Evolutionary conservation across 2,113 vertebrate genomes (phyloP).

Genomic region (Carettochelys insculpta): DNA sequence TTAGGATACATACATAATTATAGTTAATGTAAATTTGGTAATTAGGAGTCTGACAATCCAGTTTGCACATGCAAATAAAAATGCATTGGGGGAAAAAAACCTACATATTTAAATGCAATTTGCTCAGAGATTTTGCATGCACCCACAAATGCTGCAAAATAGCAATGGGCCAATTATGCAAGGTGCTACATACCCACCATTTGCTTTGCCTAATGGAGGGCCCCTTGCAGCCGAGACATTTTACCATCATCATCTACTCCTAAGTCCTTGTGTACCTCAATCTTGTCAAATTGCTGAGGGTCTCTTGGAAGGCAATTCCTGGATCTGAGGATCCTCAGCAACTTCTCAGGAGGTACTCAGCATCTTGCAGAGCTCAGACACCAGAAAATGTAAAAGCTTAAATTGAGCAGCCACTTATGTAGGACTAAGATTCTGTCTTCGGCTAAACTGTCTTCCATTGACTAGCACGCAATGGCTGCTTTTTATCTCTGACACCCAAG

Average conservation of each 20-base stretch:
- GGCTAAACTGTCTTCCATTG: no score
- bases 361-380: accelerated
- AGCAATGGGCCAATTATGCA: not conserved
- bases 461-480: not conserved
- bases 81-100: not conserved
- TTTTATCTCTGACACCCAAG: not conserved
- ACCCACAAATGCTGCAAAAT: not conserved
- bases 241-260: not conserved
- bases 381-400: not conserved
- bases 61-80: not conserved
- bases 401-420: not conserved
- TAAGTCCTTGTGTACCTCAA: not conserved
- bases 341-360: not conserved
- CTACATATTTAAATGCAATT: not conserved
- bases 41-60: not conserved
- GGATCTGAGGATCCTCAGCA: accelerated
- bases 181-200: accelerated
- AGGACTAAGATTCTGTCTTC: no score
- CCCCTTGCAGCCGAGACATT: not conserved
- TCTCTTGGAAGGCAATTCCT: not conserved
- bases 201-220: accelerated
- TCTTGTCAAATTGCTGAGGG: not conserved
- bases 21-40: not conserved
- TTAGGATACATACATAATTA: not conserved
- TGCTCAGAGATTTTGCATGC: not conserved